Evolutionary conservation across 2,888 invertebrate species (phyloP), one percentile per base, ranked within the genome.

Genomic region (Bhutanitis thaidina): DNA sequence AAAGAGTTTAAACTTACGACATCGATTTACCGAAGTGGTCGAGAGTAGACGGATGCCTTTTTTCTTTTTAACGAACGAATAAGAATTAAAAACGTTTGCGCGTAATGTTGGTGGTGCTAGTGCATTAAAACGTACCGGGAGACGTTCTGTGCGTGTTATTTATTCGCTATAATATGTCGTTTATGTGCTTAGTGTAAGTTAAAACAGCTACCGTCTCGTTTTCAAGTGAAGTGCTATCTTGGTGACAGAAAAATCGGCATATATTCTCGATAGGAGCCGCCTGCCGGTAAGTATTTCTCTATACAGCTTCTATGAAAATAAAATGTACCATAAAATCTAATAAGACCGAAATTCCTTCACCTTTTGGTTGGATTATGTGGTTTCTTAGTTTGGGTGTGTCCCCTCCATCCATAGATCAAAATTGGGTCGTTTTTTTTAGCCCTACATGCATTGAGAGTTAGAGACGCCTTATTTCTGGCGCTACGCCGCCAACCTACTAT

Each of bases 21-120:
- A 88, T 89, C 86, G 88, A 88, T 89, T 76, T 80, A 68, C 73
- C 74, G 74, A 60, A 60, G 65, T 76, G 77, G 83, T 77, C 70
- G 80, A 75, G 81, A 77, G 75, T 70, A 67, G 74, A 69, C 67
- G 70, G 70, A 40, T 66, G 67, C 67, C 67, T 63, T 71, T 34
- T 34, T 34, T 12, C 30, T n/a, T 30, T 78, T 78, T 77, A 72
- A 73, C 80, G 79, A 80, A 77, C 79, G 78, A 84, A 84, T 69
- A 77, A 74, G 65, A 78, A 80, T 72, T 75, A 77, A 70, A 27
- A 74, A 75, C 77, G 68, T 73, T 71, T 64, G 62, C 69, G 74
- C 80, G 84, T 78, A 65, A 87, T 87, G 86, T 78, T 71, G 75
- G 77, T 78, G 77, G 86, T 87, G 86, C 80, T 84, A 81, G 87